Base-by-base conservation (phyloP, 2,113 vertebrate genomes). In the Ailuropoda melanoleuca region DNA sequence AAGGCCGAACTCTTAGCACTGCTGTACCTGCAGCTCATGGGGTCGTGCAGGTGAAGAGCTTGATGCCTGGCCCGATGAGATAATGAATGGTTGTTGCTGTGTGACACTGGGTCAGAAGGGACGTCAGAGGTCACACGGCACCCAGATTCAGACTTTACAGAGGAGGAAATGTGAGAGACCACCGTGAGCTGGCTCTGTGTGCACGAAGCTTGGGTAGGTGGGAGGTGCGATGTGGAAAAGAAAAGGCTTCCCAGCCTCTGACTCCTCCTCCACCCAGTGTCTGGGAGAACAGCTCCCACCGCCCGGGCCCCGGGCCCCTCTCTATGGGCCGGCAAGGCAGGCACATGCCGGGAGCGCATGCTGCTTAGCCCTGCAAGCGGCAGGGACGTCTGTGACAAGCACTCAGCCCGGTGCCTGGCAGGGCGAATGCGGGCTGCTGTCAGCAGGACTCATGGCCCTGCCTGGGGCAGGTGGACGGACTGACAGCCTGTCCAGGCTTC, bases 131-230 rank as follows among this genome's bases (percentile, higher is more conserved):
- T 4, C 21, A 68, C 8, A 23, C 34, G 8, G 58, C 10, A 39
- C 31, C 17, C 13, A 1, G 34, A 11, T 39, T 21, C 29, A 34
- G 39, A 23, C 6, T 24, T 48, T 24, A 26, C 6, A 2, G 56
- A 64, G 75, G 46, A 91, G 53, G 53, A 26, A 15, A 50, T 37
- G 74, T 0, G 34, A 31, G 64, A 55, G n/a, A 23, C 9, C 0
- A 0, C 21, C 3, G 23, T 12, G 4, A 9, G 72, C 55, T 34
- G 6, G 4, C 43, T 34, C 46, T 14, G 6, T 0, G 6, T 48
- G 31, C 46, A 1, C n/a, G 6, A 43, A 39, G 29, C 26, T n/a
- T 4, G 19, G 26, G 50, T 6, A 8, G 24, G 23, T 13, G 18
- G n/a, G 26, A 11, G 43, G 37, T 1, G 4, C 0, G 15, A 31